A percentile compares a stretch with the other conserved stretches of the same genome.
Evolutionary conservation across 2,113 vertebrate species (phyloP).

Genomic region (Scopus umbretta): DNA sequence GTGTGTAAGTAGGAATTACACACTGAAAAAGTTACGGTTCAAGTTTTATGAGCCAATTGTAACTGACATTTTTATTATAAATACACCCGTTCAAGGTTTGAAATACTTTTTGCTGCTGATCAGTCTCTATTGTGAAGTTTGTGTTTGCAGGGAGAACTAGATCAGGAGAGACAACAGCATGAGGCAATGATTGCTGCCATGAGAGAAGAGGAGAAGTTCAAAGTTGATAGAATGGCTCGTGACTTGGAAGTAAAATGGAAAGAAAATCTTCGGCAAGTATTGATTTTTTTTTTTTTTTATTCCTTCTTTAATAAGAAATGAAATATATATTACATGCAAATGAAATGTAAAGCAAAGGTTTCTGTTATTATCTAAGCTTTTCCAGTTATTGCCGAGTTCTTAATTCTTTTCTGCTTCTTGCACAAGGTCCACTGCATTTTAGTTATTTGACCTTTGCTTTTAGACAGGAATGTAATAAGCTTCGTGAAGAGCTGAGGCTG

Average conservation of each 20-base stretch:
- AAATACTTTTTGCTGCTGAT: conserved; percentile 34
- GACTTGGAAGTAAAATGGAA: conserved; percentile 98
- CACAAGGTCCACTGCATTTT: background rate
- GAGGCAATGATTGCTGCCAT: conserved; percentile 84
- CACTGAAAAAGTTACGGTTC: background rate
- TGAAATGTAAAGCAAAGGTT: background rate
- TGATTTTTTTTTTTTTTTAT: background rate
- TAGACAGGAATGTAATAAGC: conserved; percentile 95
- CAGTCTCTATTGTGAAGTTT: conserved; percentile 48
- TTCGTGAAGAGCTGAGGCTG: conserved; percentile 90
- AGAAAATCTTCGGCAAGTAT: conserved; percentile 88
- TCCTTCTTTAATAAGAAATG: background rate
- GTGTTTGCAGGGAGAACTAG: conserved; percentile 83
- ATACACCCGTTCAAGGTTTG: background rate
- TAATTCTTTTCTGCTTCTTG: background rate
- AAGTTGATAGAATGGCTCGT: conserved; percentile 90
- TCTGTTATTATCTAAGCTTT: background rate
- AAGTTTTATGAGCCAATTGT: background rate
- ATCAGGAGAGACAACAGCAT: conserved; percentile 88
- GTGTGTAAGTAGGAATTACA: background rate
- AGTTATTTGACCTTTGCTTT: conserved; percentile 37
- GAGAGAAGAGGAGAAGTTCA: conserved; percentile 91
- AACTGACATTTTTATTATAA: background rate
- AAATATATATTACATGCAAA: background rate
- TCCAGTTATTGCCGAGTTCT: background rate